Evolutionary conservation across 2,888 invertebrate species (phyloP).

Genomic region (Muschampia plurimacula): DNA sequence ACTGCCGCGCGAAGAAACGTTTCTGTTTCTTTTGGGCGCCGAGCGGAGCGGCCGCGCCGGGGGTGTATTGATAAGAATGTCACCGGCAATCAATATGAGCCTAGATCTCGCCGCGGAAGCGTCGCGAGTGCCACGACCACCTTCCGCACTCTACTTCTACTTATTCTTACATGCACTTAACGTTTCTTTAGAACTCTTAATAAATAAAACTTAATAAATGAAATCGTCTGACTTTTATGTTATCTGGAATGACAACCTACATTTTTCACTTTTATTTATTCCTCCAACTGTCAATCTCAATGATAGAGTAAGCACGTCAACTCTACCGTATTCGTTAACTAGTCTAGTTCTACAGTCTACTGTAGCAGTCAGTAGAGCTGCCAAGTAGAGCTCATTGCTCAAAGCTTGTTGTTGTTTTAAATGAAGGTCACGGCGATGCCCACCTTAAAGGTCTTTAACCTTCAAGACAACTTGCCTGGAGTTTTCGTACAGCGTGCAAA

Average conservation of each 20-base stretch:
- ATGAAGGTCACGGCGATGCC: conserved; percentile 50
- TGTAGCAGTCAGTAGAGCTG: conserved; percentile 22
- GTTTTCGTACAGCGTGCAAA: conserved; percentile 37
- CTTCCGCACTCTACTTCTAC: conserved; percentile 39
- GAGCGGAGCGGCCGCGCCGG: conserved; percentile 77
- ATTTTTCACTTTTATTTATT: background rate
- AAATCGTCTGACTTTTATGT: background rate
- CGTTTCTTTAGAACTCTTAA: background rate
- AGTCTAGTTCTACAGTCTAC: too few relatives aligned
- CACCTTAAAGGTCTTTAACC: conserved; percentile 40
- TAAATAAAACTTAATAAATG: background rate
- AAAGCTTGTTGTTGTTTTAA: conserved; percentile 48
- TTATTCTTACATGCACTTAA: conserved; percentile 13
- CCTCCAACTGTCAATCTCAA: background rate
- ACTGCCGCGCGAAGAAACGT: conserved; percentile 85
- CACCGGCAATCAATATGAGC: conserved; percentile 88
- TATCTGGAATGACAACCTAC: background rate
- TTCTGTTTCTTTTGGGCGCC: conserved; percentile 86
- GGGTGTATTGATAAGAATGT: conserved; percentile 88
- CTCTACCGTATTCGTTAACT: conserved; percentile 3
- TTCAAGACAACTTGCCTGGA: conserved; percentile 30
- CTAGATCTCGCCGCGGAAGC: conserved; percentile 59
- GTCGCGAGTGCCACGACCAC: conserved; percentile 42
- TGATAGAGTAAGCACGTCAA: background rate
- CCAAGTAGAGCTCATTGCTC: conserved; percentile 28